Evolutionary conservation across 2,888 invertebrate species (phyloP).

Genomic region (Ceratothoa steindachneri): DNA sequence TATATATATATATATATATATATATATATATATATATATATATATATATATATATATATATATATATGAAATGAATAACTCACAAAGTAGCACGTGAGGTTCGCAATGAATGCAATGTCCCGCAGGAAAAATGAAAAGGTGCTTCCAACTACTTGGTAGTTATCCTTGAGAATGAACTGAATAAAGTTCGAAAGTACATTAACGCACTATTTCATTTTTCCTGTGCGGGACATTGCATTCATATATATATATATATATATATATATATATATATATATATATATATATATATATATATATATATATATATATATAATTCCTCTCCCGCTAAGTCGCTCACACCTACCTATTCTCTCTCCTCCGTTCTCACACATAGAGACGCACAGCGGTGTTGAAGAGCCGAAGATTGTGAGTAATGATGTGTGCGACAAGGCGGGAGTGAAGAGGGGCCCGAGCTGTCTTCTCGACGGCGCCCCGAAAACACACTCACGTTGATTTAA

Average conservation of each 20-base stretch:
- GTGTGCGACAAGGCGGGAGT: neutral
- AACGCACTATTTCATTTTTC: no score
- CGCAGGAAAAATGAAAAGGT: neutral
- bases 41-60: slow-evolving; percentile 15
- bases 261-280: slow-evolving; percentile 12
- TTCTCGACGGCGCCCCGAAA: neutral
- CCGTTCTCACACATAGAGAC: neutral
- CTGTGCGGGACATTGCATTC: no score
- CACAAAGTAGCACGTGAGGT: no score
- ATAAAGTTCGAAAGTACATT: no score
- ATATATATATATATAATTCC: neutral
- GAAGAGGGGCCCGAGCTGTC: neutral
- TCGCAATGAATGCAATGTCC: no score
- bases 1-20: slow-evolving; percentile 13
- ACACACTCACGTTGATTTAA: neutral
- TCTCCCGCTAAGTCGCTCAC: no score
- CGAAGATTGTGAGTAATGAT: neutral
- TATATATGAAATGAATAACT: no score
- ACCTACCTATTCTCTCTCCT: no score
- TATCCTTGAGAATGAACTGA: no score
- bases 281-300: slow-evolving; percentile 12
- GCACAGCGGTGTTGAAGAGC: neutral
- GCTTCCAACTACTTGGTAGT: neutral
- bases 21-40: no score
- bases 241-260: slow-evolving; percentile 12